Conservation (phyloP, 2,888 invertebrate species). For the Lasioglossum malachurum region DNA sequence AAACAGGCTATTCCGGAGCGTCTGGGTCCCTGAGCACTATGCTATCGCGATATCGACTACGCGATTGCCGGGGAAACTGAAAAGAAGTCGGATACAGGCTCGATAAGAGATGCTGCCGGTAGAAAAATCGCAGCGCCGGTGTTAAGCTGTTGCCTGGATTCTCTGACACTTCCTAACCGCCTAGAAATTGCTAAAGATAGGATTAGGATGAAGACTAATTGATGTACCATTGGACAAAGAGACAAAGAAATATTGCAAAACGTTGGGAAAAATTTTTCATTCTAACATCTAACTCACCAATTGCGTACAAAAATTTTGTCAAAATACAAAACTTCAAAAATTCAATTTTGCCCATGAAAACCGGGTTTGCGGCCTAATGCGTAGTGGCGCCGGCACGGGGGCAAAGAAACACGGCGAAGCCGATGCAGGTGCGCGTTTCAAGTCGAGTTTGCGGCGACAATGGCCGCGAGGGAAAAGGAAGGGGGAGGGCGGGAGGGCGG, state of each 20-base stretch:
- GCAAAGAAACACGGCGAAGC: not conserved
- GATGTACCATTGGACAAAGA: too few relatives aligned
- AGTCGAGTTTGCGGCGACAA: slow-evolving; percentile 65
- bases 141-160: not conserved
- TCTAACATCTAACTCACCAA: too few relatives aligned
- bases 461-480: slow-evolving; percentile 46
- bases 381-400: not conserved
- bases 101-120: not conserved
- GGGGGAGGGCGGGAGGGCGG: too few relatives aligned
- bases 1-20: slow-evolving; percentile 6
- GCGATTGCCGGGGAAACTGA: not conserved
- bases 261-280: too few relatives aligned
- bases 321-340: too few relatives aligned
- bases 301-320: too few relatives aligned
- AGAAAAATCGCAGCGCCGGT: not conserved
- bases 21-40: not conserved
- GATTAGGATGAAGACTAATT: not conserved
- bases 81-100: not conserved
- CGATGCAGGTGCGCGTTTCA: slow-evolving; percentile 13
- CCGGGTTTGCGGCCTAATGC: too few relatives aligned
- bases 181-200: not conserved
- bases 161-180: not conserved
- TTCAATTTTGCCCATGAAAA: too few relatives aligned
- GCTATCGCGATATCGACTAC: slow-evolving; percentile 3
- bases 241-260: too few relatives aligned